Evolutionary conservation across 2,113 vertebrate genomes (phyloP), one percentile per base, ranked within the genome.

Genomic region (Plecotus auritus): DNA sequence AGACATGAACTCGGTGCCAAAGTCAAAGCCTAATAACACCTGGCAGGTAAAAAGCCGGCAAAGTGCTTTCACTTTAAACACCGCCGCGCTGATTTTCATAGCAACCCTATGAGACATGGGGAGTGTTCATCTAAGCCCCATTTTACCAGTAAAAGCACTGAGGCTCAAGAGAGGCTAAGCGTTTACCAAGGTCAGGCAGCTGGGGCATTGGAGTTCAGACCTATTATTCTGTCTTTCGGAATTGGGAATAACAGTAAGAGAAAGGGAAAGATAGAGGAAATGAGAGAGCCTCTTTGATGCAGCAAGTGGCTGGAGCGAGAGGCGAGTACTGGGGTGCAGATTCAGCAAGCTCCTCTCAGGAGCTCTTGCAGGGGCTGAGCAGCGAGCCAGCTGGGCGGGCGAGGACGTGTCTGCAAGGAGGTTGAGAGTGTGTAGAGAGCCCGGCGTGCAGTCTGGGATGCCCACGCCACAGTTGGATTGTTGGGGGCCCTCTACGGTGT

Each of bases 131-230:
- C 47, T 51, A 80, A 85, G 61, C 56, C 20, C 88, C 73, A 23
- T 30, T 67, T 67, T n/a, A 78, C 77, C 92, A 88, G 70, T 59
- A 67, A n/a, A 59, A 90, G 51, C 42, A 61, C 0, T 32, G 78
- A 20, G 28, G 76, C 11, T 95, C 96, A 4, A 56, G 82, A 84
- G 86, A 95, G 61, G 93, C 61, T 80, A 18, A 51, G 61, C 1
- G 56, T 95, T 93, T 93, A 85, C 94, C 95, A 96, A 95, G 88
- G 96, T 96, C 89, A 94, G 78, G 88, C 89, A 74, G 90, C 45
- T n/a, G 18, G 17, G 61, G 85, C 47, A 1, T 10, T 93, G 51
- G 32, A 35, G 9, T 85, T 88, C 67, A 78, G 70, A 93, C 35
- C 49, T 11, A 20, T 0, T 12, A 23, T 64, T 73, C n/a, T 8